Percentiles rank a stretch among this genome's conserved stretches.
Evolutionary conservation across 2,888 invertebrate genomes (phyloP).

Genomic region (Oscheius sp.): DNA sequence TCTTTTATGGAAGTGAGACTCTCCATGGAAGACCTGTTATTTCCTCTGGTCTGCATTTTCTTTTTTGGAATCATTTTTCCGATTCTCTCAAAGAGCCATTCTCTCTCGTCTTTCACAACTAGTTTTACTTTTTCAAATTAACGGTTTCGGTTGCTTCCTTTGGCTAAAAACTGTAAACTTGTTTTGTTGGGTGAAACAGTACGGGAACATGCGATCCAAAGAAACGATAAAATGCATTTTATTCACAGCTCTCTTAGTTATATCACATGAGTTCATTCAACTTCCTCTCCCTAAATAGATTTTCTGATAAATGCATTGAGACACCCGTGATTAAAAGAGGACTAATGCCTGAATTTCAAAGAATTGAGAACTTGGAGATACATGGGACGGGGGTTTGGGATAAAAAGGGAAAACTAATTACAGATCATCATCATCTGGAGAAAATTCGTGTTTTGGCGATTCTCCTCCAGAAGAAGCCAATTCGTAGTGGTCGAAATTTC

Average conservation of each 20-base stretch:
- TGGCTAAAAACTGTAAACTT: no score
- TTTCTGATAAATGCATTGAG: background rate
- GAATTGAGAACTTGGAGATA: background rate
- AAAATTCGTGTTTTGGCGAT: conserved; percentile 4
- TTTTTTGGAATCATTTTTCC: conserved; percentile 10
- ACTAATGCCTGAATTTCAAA: background rate
- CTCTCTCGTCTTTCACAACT: background rate
- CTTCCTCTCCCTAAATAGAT: background rate
- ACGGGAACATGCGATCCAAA: no score
- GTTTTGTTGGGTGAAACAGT: no score
- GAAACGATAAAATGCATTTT: background rate
- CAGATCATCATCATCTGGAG: background rate
- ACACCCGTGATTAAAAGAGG: background rate
- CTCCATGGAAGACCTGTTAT: background rate
- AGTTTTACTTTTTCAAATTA: no score
- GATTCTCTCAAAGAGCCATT: background rate
- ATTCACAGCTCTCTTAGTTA: background rate
- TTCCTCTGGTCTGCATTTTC: background rate
- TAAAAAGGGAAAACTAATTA: no score
- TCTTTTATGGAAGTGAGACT: conserved; percentile 12
- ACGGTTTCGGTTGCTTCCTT: no score
- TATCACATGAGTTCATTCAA: background rate
- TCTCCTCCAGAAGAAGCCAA: background rate
- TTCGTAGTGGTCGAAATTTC: background rate
- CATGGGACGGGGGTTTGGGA: background rate